These are phyloP conservation scores for Ophion slaviceki DNA, from an alignment of 2,888 invertebrate genomes.

Conservation along the genomic window DNA sequence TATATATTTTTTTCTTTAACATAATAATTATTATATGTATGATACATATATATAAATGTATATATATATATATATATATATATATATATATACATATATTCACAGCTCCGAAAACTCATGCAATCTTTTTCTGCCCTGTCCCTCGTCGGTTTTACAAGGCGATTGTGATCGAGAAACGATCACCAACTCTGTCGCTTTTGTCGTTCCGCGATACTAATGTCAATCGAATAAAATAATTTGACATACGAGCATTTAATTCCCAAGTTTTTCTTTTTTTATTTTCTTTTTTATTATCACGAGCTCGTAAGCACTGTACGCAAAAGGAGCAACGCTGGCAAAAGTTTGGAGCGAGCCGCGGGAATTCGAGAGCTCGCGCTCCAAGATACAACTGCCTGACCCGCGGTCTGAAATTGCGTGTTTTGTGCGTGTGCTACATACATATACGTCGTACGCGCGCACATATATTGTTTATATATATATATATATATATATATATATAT, in stretches of 20 bases:
- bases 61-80: background rate
- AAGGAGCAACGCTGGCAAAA: background rate
- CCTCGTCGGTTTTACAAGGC: constrained; percentile 20
- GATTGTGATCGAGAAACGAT: constrained; percentile 37
- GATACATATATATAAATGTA: background rate
- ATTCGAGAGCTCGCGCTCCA: constrained; percentile 29
- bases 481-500: background rate
- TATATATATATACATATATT: background rate
- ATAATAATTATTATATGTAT: background rate
- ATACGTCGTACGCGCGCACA: constrained; percentile 27
- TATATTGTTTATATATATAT: too few relatives aligned
- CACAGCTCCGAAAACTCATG: background rate
- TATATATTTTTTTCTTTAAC: too few relatives aligned
- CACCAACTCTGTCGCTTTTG: background rate
- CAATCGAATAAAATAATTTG: background rate
- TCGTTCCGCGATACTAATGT: background rate
- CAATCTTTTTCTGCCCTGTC: constrained; percentile 26
- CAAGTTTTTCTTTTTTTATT: too few relatives aligned
- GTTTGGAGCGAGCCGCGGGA: background rate
- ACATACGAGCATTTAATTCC: background rate
- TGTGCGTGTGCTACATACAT: constrained; percentile 37
- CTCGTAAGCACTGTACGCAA: too few relatives aligned
- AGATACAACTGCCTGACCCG: constrained; percentile 25
- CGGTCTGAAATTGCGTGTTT: constrained; percentile 48
- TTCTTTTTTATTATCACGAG: background rate